A percentile compares a stretch with the other conserved stretches of the same genome.
phyloP scores from a whole-genome alignment of 2,797 vertebrate species.

The Ctenosaura bakeri region DNA sequence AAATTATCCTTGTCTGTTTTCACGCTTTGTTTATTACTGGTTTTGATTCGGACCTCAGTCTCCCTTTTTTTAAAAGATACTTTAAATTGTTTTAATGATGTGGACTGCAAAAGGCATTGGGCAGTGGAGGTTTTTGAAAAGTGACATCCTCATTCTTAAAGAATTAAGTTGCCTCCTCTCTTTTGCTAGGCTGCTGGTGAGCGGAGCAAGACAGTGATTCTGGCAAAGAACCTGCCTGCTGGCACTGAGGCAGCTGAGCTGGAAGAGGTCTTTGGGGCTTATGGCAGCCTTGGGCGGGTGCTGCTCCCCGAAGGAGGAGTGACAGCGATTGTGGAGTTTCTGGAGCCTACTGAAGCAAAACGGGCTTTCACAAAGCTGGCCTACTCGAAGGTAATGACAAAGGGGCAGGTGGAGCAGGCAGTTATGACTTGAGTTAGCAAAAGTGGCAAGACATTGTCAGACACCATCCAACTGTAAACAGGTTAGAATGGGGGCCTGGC shows the following conservation, averaged over 20 bases:
- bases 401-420: fast-evolving
- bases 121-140: too few species aligned
- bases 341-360: slow-evolving; percentile 93
- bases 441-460: neutral
- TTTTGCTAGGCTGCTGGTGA: slow-evolving; percentile 84
- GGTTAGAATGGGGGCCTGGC: too few species aligned
- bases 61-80: too few species aligned
- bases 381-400: slow-evolving; percentile 89
- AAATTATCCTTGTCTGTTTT: too few species aligned
- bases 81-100: too few species aligned
- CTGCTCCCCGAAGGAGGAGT: slow-evolving; percentile 93
- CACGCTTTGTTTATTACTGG: too few species aligned
- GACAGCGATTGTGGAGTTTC: slow-evolving; percentile 93
- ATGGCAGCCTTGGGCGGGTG: slow-evolving; percentile 91
- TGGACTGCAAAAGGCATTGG: too few species aligned
- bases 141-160: too few species aligned
- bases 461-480: neutral
- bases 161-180: fast-evolving
- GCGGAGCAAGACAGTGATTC: slow-evolving; percentile 90
- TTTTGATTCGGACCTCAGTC: too few species aligned
- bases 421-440: fast-evolving
- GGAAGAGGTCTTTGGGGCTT: slow-evolving; percentile 85
- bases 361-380: slow-evolving; percentile 91
- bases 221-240: slow-evolving; percentile 94
- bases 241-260: slow-evolving; percentile 82